phyloP scores from a whole-genome alignment of 2,797 vertebrate genomes.

The Lophotriccus pileatus region DNA sequence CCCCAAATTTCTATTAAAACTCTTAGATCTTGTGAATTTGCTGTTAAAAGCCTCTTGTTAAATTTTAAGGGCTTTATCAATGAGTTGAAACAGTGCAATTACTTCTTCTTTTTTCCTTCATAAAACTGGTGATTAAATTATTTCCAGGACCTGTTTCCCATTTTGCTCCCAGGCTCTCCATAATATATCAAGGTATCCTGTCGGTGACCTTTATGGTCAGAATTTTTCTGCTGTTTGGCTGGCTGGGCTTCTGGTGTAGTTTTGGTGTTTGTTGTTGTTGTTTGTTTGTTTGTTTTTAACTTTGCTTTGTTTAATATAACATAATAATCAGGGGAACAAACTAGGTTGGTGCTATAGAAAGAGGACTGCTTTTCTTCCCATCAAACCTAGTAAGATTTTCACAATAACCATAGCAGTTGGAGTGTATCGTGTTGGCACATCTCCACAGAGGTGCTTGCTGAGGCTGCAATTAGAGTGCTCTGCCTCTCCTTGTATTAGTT shows the following conservation, averaged over 20 bases:
- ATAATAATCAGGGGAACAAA: background rate
- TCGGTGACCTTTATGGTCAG: background rate
- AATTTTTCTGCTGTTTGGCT: background rate
- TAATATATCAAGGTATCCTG: background rate
- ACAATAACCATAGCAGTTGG: background rate
- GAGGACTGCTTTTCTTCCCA: background rate
- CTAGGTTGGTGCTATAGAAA: background rate
- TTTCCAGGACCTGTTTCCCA: slow-evolving; percentile 13
- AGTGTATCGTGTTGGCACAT: background rate
- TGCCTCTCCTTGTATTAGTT: slow-evolving; percentile 1
- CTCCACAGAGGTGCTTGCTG: background rate
- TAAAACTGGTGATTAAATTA: slow-evolving; percentile 13
- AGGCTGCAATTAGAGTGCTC: background rate
- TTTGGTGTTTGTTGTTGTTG: background rate
- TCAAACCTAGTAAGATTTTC: background rate
- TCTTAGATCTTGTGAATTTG: background rate
- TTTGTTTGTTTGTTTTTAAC: background rate
- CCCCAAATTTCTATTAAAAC: background rate
- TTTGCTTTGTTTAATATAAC: background rate
- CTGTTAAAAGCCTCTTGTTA: slow-evolving; percentile 15
- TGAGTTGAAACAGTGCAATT: background rate
- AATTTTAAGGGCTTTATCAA: slow-evolving; percentile 39
- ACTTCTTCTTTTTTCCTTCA: background rate
- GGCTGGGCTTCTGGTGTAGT: background rate
- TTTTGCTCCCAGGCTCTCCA: background rate